Percentiles rank a stretch among this genome's conserved stretches.
These are phyloP conservation scores for Brachionus koreanus DNA, from an alignment of 1,140 invertebrate species.

Conservation along the genomic window DNA sequence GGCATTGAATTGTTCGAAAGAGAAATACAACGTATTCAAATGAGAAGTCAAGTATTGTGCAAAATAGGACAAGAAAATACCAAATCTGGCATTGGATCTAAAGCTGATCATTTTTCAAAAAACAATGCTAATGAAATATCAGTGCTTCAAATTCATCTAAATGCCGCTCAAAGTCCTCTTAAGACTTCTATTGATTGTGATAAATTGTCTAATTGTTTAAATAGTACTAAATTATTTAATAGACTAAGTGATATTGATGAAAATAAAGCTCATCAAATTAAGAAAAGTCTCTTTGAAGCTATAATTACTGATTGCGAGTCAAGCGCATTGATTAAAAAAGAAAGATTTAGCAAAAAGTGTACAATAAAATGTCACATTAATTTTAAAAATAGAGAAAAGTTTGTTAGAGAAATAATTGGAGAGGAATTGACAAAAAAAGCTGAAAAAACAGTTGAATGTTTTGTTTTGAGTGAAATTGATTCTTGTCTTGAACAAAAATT, in stretches of 20 bases:
- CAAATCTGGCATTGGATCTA: background rate
- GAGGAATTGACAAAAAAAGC: background rate
- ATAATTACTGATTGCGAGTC: background rate
- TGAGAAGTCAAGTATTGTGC: background rate
- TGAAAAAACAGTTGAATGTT: background rate
- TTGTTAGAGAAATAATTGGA: constrained; percentile 2
- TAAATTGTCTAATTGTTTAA: background rate
- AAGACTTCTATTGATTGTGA: background rate
- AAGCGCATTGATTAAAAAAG: background rate
- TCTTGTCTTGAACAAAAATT: background rate
- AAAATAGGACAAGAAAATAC: constrained; percentile 1
- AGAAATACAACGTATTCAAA: constrained; percentile 10
- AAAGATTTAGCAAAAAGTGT: constrained; percentile 15
- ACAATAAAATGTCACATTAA: background rate
- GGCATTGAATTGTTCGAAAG: background rate
- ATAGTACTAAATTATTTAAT: constrained; percentile 1
- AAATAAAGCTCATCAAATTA: background rate
- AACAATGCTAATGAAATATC: constrained; percentile 17
- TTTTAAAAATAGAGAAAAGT: constrained; percentile 14
- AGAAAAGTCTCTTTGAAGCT: background rate
- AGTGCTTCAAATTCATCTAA: background rate
- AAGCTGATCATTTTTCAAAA: constrained; percentile 1
- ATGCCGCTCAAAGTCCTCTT: background rate
- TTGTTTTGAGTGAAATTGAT: background rate
- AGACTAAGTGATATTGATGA: background rate